Evolutionary conservation across 2,797 vertebrate genomes (phyloP), one percentile per base, ranked within the genome.

Genomic region (Phylloscopus collybita): DNA sequence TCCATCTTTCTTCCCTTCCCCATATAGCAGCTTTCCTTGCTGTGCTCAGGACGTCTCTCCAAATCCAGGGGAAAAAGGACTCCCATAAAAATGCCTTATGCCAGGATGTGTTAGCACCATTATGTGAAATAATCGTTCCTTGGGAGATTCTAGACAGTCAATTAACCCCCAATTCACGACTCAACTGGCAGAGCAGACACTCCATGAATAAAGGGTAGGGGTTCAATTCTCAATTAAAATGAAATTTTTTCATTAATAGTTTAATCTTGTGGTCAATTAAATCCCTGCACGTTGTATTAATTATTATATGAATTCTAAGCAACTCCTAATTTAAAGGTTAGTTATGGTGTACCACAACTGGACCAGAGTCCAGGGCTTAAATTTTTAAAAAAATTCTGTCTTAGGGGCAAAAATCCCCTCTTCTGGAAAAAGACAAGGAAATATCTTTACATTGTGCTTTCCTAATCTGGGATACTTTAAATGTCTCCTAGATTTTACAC

Each of bases 121-220:
- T 92, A 89, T n/a, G 71, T 82, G 87, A 94, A 95, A 96, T 97
- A 96, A 97, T 96, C 96, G 95, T 84, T 92, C 86, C 90, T 91
- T 82, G 88, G 94, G 92, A 96, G 89, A 80, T 82, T 92, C 79
- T 82, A 95, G 87, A 67, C 85, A 97, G 93, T 95, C 80, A 96
- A 96, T 97, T 97, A 97, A 96, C 91, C 90, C 86, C 72, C 79
- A 92, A 94, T 94, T 97, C 88, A 95, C 2, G 36, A 96, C 80
- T 96, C 88, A 93, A 94, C 86, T 59, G 80, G 91, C 92, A 96
- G 90, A 93, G 95, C 80, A 84, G 53, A 30, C 70, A 42, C 56
- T 93, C 92, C 71, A 70, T 93, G 95, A 84, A 96, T 75, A 95
- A 96, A 96, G 93, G 86, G 76, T 96, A 96, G 32, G 83, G 66